These are phyloP conservation scores for Staurois parvus DNA, from an alignment of 2,797 vertebrate species.

Conservation along the genomic window DNA sequence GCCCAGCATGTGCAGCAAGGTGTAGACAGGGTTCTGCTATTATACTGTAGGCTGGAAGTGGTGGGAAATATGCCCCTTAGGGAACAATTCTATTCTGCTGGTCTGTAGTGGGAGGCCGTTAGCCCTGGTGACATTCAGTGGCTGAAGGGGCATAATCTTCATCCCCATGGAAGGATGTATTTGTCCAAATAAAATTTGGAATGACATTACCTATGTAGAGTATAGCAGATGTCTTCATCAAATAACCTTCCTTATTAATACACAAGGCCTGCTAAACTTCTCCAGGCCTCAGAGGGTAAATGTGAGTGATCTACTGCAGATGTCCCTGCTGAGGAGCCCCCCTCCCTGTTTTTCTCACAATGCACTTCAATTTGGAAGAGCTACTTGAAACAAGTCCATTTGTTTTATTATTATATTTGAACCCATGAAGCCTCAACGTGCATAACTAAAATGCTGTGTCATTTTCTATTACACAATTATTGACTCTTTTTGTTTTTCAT, in stretches of 20 bases:
- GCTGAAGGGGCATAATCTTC: not conserved
- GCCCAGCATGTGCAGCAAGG: no score
- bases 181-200: not conserved
- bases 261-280: slow-evolving; percentile 4
- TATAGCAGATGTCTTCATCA: slow-evolving; percentile 3
- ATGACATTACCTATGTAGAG: not conserved
- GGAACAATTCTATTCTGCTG: no score
- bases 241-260: not conserved
- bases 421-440: slow-evolving; percentile 12
- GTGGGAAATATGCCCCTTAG: no score
- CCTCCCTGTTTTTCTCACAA: slow-evolving; percentile 48
- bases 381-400: slow-evolving; percentile 36
- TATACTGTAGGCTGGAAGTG: no score
- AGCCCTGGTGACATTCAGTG: no score
- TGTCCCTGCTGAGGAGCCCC: slow-evolving; percentile 39
- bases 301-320: slow-evolving; percentile 40
- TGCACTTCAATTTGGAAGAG: slow-evolving; percentile 43
- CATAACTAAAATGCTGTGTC: slow-evolving; percentile 5
- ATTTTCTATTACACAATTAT: slow-evolving; percentile 16
- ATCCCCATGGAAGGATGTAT: not conserved
- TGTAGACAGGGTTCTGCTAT: no score
- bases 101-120: no score
- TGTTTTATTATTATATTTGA: slow-evolving; percentile 26
- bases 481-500: slow-evolving; percentile 1
- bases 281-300: slow-evolving; percentile 41